phyloP scores from a whole-genome alignment of 2,888 invertebrate genomes.

The Aleiodes alternator region DNA sequence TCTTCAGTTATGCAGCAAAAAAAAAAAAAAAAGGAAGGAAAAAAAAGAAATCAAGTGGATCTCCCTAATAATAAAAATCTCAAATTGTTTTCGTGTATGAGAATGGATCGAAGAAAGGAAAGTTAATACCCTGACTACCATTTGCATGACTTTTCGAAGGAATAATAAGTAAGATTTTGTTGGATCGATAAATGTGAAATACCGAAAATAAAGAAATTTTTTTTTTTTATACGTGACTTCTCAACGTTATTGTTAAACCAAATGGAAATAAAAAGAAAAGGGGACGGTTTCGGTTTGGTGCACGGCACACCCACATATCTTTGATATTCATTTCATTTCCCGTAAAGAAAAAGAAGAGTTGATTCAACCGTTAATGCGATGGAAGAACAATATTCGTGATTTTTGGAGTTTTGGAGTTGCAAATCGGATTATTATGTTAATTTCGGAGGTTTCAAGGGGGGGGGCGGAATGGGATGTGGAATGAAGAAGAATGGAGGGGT shows the following conservation, averaged over 20 bases:
- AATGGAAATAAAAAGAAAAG: slow-evolving; percentile 26
- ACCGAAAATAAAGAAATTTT: slow-evolving; percentile 17
- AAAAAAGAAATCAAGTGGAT: slow-evolving; percentile 15
- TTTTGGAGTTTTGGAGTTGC: not conserved
- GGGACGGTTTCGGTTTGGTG: slow-evolving; percentile 39
- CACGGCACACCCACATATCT: slow-evolving; percentile 29
- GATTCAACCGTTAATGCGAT: slow-evolving; percentile 27
- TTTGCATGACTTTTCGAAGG: slow-evolving; percentile 47
- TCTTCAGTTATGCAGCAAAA: not conserved
- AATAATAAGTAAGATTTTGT: slow-evolving; percentile 61
- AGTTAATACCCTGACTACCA: slow-evolving; percentile 42
- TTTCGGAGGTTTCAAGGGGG: too few species aligned
- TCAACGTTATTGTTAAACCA: slow-evolving; percentile 44
- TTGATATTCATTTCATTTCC: slow-evolving; percentile 35
- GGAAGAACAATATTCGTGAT: not conserved
- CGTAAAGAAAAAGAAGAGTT: slow-evolving; percentile 19
- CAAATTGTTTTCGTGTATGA: slow-evolving; percentile 39
- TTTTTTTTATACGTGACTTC: slow-evolving; percentile 51
- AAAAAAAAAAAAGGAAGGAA: not conserved
- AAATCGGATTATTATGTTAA: not conserved
- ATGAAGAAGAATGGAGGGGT: too few species aligned
- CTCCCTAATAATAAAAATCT: slow-evolving; percentile 11
- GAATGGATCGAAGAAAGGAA: slow-evolving; percentile 27
- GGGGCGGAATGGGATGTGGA: too few species aligned
- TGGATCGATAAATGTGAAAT: slow-evolving; percentile 58